Percentiles rank a stretch among this genome's conserved stretches.
These are phyloP conservation scores for Pseudomyrmex pallidus DNA, from an alignment of 1,140 invertebrate genomes.

Conservation along the genomic window DNA sequence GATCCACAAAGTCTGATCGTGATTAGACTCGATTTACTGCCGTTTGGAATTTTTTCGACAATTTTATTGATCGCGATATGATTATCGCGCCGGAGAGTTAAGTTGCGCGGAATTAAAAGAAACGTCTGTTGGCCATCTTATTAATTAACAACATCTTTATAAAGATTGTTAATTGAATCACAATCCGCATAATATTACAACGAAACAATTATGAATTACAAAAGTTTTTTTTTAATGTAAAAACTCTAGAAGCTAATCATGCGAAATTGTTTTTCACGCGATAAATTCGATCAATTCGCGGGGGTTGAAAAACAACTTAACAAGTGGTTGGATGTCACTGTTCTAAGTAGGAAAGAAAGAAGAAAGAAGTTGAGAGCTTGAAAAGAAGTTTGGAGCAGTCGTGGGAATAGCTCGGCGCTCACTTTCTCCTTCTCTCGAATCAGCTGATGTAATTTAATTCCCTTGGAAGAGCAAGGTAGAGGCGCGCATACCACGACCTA, in stretches of 20 bases:
- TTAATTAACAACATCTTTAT: too few species aligned
- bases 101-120: neutral
- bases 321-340: constrained; percentile 66
- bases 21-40: constrained; percentile 63
- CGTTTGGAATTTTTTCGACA: neutral
- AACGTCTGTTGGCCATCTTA: too few species aligned
- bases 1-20: constrained; percentile 56
- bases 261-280: neutral
- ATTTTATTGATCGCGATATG: neutral
- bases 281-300: neutral
- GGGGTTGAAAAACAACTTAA: constrained; percentile 56
- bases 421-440: constrained; percentile 69
- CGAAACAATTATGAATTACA: too few species aligned
- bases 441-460: constrained; percentile 82
- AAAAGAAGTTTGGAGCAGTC: constrained; percentile 64
- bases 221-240: neutral
- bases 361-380: constrained; percentile 37
- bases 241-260: neutral
- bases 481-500: constrained; percentile 80
- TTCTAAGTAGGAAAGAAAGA: constrained; percentile 53
- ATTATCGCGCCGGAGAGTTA: neutral
- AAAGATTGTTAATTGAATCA: too few species aligned
- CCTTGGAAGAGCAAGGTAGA: constrained; percentile 72
- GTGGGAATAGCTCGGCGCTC: constrained; percentile 66
- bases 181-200: too few species aligned